These are phyloP conservation scores for Sitta carolinensis DNA, from an alignment of 2,797 vertebrate genomes.

Conservation along the genomic window DNA sequence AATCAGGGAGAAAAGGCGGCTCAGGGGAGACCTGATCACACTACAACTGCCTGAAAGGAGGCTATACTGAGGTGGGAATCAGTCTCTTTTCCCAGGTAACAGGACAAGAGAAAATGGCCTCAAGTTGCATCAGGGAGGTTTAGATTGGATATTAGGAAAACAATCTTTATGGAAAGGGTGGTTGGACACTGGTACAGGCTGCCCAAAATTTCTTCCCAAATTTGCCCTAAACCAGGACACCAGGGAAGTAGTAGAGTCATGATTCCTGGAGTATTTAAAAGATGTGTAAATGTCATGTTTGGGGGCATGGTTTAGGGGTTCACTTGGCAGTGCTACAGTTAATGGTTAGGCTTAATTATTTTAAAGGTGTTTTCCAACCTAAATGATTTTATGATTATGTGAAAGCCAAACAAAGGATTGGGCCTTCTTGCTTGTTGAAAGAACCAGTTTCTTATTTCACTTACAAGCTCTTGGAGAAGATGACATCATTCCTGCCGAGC, in stretches of 20 bases:
- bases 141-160: neutral
- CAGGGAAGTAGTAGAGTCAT: neutral
- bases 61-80: neutral
- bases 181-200: neutral
- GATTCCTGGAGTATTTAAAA: neutral
- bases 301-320: neutral
- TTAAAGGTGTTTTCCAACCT: neutral
- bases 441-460: constrained; percentile 46
- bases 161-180: neutral
- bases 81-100: neutral
- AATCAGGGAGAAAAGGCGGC: neutral
- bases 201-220: no score
- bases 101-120: neutral
- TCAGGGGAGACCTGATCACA: neutral
- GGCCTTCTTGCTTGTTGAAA: neutral
- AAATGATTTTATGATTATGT: neutral
- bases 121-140: neutral
- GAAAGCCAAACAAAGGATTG: neutral
- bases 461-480: neutral
- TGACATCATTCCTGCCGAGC: neutral
- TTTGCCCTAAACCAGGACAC: no score
- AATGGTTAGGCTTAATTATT: neutral
- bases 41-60: neutral
- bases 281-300: neutral
- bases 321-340: neutral